Evolutionary conservation across 1,140 invertebrate species (phyloP), one percentile per base, ranked within the genome.

Genomic region (Drosophila baimaii): DNA sequence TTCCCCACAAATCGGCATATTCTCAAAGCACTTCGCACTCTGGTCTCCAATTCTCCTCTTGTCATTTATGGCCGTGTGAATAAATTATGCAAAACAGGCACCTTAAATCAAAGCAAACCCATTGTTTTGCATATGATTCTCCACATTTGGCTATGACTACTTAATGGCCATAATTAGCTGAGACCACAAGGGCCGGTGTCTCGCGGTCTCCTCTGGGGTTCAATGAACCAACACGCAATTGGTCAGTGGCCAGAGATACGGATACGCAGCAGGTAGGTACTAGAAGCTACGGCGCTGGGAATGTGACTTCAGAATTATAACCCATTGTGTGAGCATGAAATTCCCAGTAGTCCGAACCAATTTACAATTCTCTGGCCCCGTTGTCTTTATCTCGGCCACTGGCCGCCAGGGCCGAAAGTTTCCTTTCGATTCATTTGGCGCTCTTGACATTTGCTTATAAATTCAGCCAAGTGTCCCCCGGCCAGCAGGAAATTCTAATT

Each of bases 131-230:
- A 68, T 81, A 81, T 29, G 39, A 44, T 79, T 58, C 21, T 51
- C 29, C 37, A 77, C 58, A 58, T 54, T 46, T 27, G 55, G 37
- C 64, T 75, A 51, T 52, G 75, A 46, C 57, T 27, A 51, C 59
- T 62, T 84, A 84, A 88, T 81, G 69, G 79, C 81, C 83, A 89
- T 88, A 88, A 89, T 89, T 88, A 81, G 64, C 59, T 43, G 25
- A 25, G 12, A 8, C 31, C 23, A 49, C 8, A 66, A 27, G 29
- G 72, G 44, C 52, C 68, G 57, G 62, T n/a, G n/a, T n/a, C n/a
- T 74, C 51, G 41, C 19, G 41, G 17, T 51, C 47, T 52, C 7
- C 54, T 35, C 35, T 27, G 39, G 44, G 69, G 83, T 89, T 88
- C 83, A 84, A 65, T 89, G 84, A 88, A 80, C 83, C 73, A 37